Evolutionary conservation across 2,888 invertebrate genomes (phyloP), one percentile per base, ranked within the genome.

Genomic region (Rhagophthalmus giganteus): DNA sequence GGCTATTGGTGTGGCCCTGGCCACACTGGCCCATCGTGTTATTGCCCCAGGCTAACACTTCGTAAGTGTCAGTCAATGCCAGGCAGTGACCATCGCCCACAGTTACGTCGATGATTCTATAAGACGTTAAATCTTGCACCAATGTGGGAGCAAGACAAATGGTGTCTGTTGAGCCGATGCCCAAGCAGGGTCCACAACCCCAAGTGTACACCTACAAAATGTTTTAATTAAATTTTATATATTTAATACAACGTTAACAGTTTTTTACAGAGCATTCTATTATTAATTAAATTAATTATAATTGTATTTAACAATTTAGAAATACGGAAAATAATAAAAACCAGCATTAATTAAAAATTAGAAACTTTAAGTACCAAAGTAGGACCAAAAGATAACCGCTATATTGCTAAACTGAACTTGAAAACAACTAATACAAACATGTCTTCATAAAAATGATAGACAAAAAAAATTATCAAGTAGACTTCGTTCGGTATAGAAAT

Each of bases 11-110:
- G 66, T 82, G 81, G 2, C 83, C 82, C 59, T 80, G 80, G 0
- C 84, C 84, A 69, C 83, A 84, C 66, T 84, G 82, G 1, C 84
- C 84, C 80, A 82, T 81, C 0, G 80, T 78, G 66, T 84, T 84
- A 58, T 79, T 79, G n/a, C 84, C 82, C 82, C 81, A 82, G 0
- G 81, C 79, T 67, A 77, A 81, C 1, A 78, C 76, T 51, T 76
- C 74, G 54, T 75, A 71, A 42, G 78, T 78, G 57, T 81, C 79
- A 1, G 80, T 79, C 9, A 85, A 74, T 2, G 82, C 83, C 34
- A 84, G 62, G 56, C 81, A 81, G 66, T 84, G 83, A 13, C 80
- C 80, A 64, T 83, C 83, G 1, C 84, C 83, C 48, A 79, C 79
- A 0, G 81, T 76, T 47, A 84, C 79, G 65, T 84, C 83, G 2